A percentile compares a stretch with the other conserved stretches of the same genome.
Evolutionary conservation across 2,113 vertebrate genomes (phyloP).

Genomic region (Tauraco erythrolophus): DNA sequence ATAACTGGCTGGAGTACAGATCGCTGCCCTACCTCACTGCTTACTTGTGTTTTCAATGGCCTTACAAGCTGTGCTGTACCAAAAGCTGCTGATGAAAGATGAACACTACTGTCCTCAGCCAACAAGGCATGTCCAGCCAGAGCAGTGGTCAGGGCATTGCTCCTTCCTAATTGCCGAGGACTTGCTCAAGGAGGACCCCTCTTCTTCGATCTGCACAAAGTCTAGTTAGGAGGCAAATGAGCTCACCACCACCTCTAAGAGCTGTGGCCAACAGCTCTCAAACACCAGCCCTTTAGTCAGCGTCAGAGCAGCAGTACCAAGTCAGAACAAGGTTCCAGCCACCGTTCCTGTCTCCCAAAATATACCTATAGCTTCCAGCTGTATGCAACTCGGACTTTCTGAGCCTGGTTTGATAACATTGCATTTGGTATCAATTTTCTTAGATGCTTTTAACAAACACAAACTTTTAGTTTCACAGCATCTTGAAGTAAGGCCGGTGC

Average conservation of each 20-base stretch:
- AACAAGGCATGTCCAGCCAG: rapidly evolving
- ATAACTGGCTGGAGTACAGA: not conserved
- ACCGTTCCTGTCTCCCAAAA: not conserved
- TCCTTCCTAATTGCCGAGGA: not conserved
- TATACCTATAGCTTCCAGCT: not conserved
- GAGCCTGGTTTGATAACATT: not conserved
- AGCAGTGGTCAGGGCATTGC: rapidly evolving
- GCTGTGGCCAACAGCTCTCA: not conserved
- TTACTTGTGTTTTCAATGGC: not conserved
- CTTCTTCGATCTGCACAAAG: rapidly evolving
- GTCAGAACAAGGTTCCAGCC: not conserved
- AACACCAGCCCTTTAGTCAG: not conserved
- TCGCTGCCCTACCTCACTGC: not conserved
- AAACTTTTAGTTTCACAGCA: not conserved
- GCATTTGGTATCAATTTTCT: not conserved
- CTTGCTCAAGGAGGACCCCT: not conserved
- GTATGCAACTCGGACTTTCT: not conserved
- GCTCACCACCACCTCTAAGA: not conserved
- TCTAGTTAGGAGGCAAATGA: rapidly evolving
- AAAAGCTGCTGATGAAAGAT: not conserved
- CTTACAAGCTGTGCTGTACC: not conserved
- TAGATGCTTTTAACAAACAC: not conserved
- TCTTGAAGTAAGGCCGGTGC: not conserved
- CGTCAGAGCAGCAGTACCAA: not conserved
- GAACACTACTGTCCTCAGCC: rapidly evolving